Conservation (phyloP, 2,888 invertebrate genomes). For the Agrotis exclamationis region DNA sequence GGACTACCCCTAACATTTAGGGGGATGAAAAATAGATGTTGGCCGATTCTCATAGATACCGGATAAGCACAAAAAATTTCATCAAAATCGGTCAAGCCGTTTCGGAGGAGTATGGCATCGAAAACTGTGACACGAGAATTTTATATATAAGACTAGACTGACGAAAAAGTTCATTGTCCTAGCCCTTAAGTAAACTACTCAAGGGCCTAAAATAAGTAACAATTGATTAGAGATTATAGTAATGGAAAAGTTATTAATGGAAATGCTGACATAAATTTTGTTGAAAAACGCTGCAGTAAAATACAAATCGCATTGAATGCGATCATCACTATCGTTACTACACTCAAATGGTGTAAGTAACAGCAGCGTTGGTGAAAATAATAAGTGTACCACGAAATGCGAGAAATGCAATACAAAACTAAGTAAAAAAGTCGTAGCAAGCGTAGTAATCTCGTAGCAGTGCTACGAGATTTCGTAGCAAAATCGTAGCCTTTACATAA, state of each 20-base stretch:
- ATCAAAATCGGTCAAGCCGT: no score
- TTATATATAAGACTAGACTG: neutral
- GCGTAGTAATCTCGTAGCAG: slow-evolving; percentile 35
- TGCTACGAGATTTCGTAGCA: slow-evolving; percentile 48
- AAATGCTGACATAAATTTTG: neutral
- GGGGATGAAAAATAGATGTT: no score
- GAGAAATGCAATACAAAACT: neutral
- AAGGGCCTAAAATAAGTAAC: neutral
- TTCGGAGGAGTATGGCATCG: no score
- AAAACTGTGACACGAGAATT: no score
- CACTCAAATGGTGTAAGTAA: no score
- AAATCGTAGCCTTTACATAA: slow-evolving; percentile 12
- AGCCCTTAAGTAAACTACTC: neutral
- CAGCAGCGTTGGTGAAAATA: neutral
- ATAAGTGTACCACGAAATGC: neutral
- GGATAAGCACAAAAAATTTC: no score
- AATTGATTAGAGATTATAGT: neutral
- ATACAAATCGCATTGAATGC: neutral
- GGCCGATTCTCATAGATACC: no score
- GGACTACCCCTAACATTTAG: no score
- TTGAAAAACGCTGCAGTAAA: neutral
- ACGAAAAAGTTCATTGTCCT: neutral
- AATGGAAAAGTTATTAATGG: neutral
- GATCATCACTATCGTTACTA: no score
- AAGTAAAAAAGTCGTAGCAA: slow-evolving; percentile 25